Evolutionary conservation across 2,888 invertebrate genomes (phyloP).

Genomic region (Nysson spinosus): DNA sequence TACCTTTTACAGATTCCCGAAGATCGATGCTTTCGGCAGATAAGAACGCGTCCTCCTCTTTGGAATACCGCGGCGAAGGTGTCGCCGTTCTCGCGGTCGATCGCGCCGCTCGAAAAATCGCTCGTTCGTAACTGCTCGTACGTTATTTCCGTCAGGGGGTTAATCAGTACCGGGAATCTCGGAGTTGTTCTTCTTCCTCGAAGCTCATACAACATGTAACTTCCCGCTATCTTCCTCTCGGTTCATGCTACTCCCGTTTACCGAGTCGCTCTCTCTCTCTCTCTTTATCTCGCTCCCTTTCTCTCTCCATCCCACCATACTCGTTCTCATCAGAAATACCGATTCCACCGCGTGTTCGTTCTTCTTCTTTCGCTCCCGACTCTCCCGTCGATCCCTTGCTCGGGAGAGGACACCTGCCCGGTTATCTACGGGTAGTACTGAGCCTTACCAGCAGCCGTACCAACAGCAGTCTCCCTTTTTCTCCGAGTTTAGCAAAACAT

Average conservation of each 20-base stretch:
- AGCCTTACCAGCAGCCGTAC: slow-evolving; percentile 24
- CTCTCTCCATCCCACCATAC: slow-evolving; percentile 22
- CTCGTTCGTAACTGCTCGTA: slow-evolving; percentile 29
- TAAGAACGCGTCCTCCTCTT: slow-evolving; percentile 49
- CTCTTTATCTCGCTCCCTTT: slow-evolving; percentile 1
- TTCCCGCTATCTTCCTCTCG: slow-evolving; percentile 52
- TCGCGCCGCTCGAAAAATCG: slow-evolving; percentile 50
- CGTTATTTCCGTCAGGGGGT: slow-evolving; percentile 58
- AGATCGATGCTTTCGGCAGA: slow-evolving; percentile 58
- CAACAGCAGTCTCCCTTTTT: slow-evolving; percentile 46
- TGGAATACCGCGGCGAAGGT: slow-evolving; percentile 49
- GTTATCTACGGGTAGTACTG: slow-evolving; percentile 22
- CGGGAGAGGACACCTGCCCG: slow-evolving; percentile 43
- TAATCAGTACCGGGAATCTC: slow-evolving; percentile 63
- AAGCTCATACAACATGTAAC: slow-evolving; percentile 69
- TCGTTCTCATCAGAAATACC: slow-evolving; percentile 48
- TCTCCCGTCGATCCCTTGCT: too few species aligned
- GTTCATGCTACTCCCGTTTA: slow-evolving; percentile 16
- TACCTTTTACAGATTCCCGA: slow-evolving; percentile 52
- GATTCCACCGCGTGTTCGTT: slow-evolving; percentile 38
- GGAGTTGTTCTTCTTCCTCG: slow-evolving; percentile 55
- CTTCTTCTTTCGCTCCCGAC: slow-evolving; percentile 41
- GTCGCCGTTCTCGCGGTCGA: slow-evolving; percentile 54
- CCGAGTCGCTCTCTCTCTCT: slow-evolving; percentile 1
- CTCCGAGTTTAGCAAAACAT: slow-evolving; percentile 55